A percentile compares a stretch with the other conserved stretches of the same genome.
phyloP scores from a whole-genome alignment of 1,140 invertebrate genomes.

The Apis laboriosa region DNA sequence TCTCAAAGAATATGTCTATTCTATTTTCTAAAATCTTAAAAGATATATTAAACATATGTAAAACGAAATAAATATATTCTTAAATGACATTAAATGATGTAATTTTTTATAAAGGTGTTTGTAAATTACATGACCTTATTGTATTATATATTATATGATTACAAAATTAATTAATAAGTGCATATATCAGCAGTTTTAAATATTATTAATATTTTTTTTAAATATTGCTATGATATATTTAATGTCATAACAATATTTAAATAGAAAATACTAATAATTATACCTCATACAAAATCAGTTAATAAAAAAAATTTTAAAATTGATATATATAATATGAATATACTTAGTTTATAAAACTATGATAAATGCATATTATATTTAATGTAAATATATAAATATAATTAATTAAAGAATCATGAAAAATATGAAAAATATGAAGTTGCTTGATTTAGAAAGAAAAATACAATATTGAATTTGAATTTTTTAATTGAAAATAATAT shows the following conservation, averaged over 20 bases:
- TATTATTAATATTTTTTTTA: constrained; percentile 37
- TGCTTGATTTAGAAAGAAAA: background rate
- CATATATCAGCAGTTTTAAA: constrained; percentile 6
- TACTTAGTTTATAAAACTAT: constrained; percentile 19
- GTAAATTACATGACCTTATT: constrained; percentile 16
- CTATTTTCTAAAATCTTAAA: constrained; percentile 48
- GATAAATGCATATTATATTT: constrained; percentile 24
- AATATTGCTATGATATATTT: constrained; percentile 22
- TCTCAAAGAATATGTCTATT: constrained; percentile 40
- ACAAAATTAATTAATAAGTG: constrained; percentile 5
- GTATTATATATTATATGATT: background rate
- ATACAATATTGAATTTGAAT: background rate
- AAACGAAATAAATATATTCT: constrained; percentile 49
- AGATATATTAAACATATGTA: constrained; percentile 33
- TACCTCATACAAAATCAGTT: constrained; percentile 9
- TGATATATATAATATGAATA: constrained; percentile 1
- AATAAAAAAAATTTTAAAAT: constrained; percentile 20
- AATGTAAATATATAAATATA: constrained; percentile 5
- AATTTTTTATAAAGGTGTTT: constrained; percentile 15
- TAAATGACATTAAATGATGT: constrained; percentile 23
- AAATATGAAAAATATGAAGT: background rate
- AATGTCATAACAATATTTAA: constrained; percentile 21
- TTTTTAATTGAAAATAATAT: background rate
- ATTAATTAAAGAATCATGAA: background rate
- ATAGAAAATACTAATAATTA: background rate